Base-by-base conservation (phyloP, 2,113 vertebrate species). In the Paradoxurus hermaphroditus region DNA sequence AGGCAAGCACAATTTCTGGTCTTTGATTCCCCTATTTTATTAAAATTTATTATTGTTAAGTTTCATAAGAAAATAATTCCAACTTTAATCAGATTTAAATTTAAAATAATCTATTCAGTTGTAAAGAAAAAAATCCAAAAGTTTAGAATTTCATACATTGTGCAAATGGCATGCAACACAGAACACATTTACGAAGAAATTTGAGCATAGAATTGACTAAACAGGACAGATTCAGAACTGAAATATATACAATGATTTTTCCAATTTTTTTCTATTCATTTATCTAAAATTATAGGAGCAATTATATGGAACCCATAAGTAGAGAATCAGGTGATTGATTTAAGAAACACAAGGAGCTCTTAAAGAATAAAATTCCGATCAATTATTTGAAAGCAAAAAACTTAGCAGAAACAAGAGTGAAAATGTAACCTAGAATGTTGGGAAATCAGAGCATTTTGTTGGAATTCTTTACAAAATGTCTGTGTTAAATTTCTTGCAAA, bases 401-500 rank as follows among this genome's bases (percentile, higher is more conserved):
- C 39, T 31, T n/a, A 62, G 39, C 44, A 41, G 86, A 95, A 82
- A 34, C 13, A 86, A 44, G 18, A 93, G 86, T 63, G 49, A 86
- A 56, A 90, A 78, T 65, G 53, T 36, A 90, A 41, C 13, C 62
- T 14, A 21, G 49, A 91, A 89, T 62, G 39, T 27, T 93, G 39
- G 25, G 12, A 92, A 90, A 82, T 94, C 84, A 77, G 65, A 90
- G 31, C 34, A 46, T 62, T 94, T 83, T 72, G 14, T 4, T 41
- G 25, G 21, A 7, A 67, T 84, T 88, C 44, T 84, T 93, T 79
- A 63, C 84, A 87, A 65, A 29, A 92, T 83, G 34, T 90, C 34
- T 34, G 27, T 95, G 79, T 92, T 97, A 77, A 90, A 84, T 46
- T 87, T n/a, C 53, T 16, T 46, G n/a, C 27, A 67, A 90, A 92